Evolutionary conservation across 2,888 invertebrate species (phyloP).

Genomic region (Caenorhabditis drosophilae): DNA sequence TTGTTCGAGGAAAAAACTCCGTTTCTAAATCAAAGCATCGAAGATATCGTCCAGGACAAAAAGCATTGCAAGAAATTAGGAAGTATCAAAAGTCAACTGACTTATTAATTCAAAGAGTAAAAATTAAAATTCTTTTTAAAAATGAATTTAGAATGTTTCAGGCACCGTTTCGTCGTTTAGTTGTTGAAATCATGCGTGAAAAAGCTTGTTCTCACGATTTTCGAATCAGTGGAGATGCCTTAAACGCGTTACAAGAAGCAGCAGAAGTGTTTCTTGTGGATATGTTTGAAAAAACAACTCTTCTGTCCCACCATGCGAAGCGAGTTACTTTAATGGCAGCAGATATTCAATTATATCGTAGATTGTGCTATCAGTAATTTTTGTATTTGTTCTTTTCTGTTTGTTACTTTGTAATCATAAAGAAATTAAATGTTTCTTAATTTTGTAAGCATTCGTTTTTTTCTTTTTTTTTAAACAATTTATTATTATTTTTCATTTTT

Average conservation of each 20-base stretch:
- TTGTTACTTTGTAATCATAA: no score
- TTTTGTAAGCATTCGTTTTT: no score
- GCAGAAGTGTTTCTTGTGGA: constrained; percentile 40
- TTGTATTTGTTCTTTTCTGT: neutral
- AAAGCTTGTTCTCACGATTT: neutral
- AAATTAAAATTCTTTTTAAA: neutral
- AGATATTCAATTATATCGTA: constrained; percentile 39
- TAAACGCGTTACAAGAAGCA: constrained; percentile 39
- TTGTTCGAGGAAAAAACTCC: constrained; percentile 13
- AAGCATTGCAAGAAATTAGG: constrained; percentile 39
- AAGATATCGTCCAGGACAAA: constrained; percentile 31
- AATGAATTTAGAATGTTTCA: constrained; percentile 8
- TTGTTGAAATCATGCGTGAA: constrained; percentile 26
- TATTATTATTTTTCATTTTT: no score
- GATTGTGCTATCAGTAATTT: constrained; percentile 17
- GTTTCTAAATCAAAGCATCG: constrained; percentile 11
- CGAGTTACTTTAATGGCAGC: constrained; percentile 36
- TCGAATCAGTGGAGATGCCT: constrained; percentile 32
- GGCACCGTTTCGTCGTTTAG: constrained; percentile 38
- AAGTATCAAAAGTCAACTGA: constrained; percentile 39
- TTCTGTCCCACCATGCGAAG: constrained; percentile 39
- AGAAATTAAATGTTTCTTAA: no score
- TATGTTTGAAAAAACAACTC: constrained; percentile 26
- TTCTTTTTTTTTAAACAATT: no score
- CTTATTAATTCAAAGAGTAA: constrained; percentile 35